Conservation (phyloP, 2,113 vertebrate species). For the Cariama cristata region DNA sequence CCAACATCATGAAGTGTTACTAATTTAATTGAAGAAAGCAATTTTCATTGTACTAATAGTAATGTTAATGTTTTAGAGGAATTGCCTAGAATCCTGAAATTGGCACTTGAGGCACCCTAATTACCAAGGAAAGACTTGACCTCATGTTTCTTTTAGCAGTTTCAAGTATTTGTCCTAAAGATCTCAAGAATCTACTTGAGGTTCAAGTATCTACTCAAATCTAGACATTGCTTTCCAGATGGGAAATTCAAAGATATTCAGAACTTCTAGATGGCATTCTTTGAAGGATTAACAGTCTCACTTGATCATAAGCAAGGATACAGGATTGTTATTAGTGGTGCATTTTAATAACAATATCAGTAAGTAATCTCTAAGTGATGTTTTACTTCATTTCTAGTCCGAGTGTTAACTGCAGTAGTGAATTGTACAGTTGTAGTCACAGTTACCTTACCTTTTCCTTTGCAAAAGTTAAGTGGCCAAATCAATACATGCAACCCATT, state of each 20-base stretch:
- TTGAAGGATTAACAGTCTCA: not conserved
- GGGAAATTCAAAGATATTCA: not conserved
- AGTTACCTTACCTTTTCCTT: not conserved
- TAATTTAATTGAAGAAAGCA: not conserved
- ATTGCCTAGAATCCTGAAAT: not conserved
- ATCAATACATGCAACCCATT: not conserved
- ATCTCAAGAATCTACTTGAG: not conserved
- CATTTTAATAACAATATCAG: not conserved
- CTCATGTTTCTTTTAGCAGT: not conserved
- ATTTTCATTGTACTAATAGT: not conserved
- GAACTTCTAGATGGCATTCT: not conserved
- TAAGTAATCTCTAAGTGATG: not conserved
- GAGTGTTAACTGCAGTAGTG: not conserved
- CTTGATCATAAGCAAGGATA: not conserved
- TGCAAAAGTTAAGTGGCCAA: not conserved
- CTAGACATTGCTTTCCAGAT: not conserved
- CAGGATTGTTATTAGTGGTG: not conserved
- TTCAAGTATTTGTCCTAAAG: not conserved
- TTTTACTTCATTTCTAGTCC: not conserved
- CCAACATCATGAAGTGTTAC: not conserved
- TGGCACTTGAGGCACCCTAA: accelerated
- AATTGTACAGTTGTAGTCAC: not conserved
- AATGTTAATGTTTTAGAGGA: not conserved
- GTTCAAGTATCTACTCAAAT: not conserved
- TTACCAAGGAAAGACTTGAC: not conserved